Base-by-base conservation (phyloP, 2,113 vertebrate species). In the Solenodon paradoxus region DNA sequence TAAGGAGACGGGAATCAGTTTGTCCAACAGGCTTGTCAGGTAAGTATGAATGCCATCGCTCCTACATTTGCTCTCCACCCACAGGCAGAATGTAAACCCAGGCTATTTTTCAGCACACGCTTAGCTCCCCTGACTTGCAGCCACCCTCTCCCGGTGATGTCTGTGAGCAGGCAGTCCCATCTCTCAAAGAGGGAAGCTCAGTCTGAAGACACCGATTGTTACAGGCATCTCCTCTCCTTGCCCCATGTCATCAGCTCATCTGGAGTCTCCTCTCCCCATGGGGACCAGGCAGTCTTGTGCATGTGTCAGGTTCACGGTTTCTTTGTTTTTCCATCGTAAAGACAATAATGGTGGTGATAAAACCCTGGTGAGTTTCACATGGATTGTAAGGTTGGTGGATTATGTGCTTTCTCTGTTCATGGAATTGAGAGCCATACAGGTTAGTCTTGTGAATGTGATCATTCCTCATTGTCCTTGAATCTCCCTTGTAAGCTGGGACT, bases 111-210 rank as follows among this genome's bases (percentile, higher is more conserved):
- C 79, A 81, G 26, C 20, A 40, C n/a, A 4, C 0, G 26, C 20
- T n/a, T 20, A 15, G 42, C 26, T 9, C 12, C 13, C 10, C 63
- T 55, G 22, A 1, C 7, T 11, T 9, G 3, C 7, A 64, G 22
- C 4, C 22, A 2, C 19, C 26, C 6, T 20, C 24, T 51, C 7
- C 24, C 30, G 9, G 38, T 28, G 2, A 8, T 19, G 12, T 74
- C 5, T 1, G 6, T 3, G 3, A 0, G 17, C 9, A 47, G 53
- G 10, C 32, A 15, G 0, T 11, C 28, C 11, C 7, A 1, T 17
- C 2, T 3, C 28, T 38, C 13, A 19, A 78, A 81, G 68, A 24
- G 0, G 1, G 32, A 72, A 16, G 20, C 42, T 72, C 35, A 15
- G 45, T 30, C 3, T 0, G 35, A 15, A 30, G 5, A 32, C 20